Base-by-base conservation (phyloP, 1,140 invertebrate species). In the Bombus sylvicola region DNA sequence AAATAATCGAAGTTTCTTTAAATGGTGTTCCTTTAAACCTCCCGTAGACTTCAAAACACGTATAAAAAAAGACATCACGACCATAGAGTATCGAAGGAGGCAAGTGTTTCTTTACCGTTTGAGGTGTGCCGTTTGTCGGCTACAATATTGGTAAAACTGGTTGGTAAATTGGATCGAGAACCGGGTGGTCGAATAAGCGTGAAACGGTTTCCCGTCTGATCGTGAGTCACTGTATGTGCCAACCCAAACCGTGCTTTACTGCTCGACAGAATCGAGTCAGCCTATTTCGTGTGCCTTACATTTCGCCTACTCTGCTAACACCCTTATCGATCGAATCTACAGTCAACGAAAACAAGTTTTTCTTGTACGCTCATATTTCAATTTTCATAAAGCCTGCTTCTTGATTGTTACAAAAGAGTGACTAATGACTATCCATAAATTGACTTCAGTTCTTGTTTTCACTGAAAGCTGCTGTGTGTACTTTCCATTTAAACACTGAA, bases 81-180 rank as follows among this genome's bases (percentile, higher is more conserved):
- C 47, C 6, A 22, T 22, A 34, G 34, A 53, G 47, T 8, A 53
- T 53, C 47, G 47, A 53, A 53, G 47, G 47, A 53, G 6, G 1
- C 47, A 53, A 53, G 47, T 53, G 47, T 22, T 8, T 53, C 47
- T 53, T 22, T 53, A 53, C 47, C 47, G 47, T 53, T 53, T 2
- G 47, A 82, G 28, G 39, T 34, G 31, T 75, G 47, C 15, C 39
- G 68, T n/a, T 81, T 15, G 53, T 28, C 69, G 12, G 39, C 28
- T 59, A 43, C 87, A 91, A 89, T 92, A 92, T 92, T 90, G 92
- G 92, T 92, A 88, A 92, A 90, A 82, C 92, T 75, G 82, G 88
- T 82, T 85, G 82, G 71, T 83, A 87, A 88, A 88, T 91, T 82
- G 81, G 59, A 81, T 76, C 74, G 79, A 64, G 80, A 69, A 66